phyloP scores from a whole-genome alignment of 1,140 invertebrate species.

The Bombus waltoni region DNA sequence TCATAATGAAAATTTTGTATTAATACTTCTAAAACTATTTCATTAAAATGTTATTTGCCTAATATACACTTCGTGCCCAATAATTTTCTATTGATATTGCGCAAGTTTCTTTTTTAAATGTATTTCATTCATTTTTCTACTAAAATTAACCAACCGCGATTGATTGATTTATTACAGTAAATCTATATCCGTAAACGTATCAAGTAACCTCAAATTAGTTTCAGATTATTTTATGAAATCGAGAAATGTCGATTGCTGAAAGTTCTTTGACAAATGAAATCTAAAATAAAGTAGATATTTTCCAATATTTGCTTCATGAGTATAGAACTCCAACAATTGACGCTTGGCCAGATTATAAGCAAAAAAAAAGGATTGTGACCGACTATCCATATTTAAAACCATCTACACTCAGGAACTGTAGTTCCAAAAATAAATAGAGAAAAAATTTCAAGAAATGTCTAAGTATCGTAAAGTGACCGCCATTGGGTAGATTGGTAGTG shows the following conservation, averaged over 20 bases:
- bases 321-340: too few relatives aligned
- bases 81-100: not conserved
- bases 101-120: not conserved
- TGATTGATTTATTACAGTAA: not conserved
- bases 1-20: not conserved
- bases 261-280: not conserved
- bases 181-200: not conserved
- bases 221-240: not conserved
- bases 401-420: too few relatives aligned
- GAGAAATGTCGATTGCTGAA: not conserved
- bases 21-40: not conserved
- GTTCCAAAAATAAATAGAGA: too few relatives aligned
- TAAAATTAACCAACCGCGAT: not conserved
- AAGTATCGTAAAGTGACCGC: too few relatives aligned
- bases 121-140: not conserved
- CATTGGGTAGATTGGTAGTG: too few relatives aligned
- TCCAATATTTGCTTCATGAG: too few relatives aligned
- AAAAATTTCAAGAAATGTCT: too few relatives aligned
- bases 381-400: too few relatives aligned
- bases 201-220: not conserved
- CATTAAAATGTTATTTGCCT: not conserved
- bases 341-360: too few relatives aligned
- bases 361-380: too few relatives aligned
- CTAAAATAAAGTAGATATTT: not conserved
- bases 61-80: too few relatives aligned